These are phyloP conservation scores for Clupea harengus DNA, from an alignment of 2,113 vertebrate genomes.

Conservation along the genomic window DNA sequence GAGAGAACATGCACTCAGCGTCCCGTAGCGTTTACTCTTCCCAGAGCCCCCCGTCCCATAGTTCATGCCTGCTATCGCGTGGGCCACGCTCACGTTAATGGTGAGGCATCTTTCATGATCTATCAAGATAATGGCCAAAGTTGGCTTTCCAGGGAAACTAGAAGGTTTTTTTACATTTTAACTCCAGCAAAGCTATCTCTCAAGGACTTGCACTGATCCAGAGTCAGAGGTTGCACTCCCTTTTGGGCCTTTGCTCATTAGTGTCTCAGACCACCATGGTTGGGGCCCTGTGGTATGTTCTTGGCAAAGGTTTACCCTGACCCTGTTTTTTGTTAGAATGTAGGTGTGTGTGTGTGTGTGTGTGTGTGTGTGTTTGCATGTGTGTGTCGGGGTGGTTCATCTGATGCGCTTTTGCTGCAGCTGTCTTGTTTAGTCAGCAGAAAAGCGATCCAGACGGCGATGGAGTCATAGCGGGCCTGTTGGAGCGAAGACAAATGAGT, in stretches of 20 bases:
- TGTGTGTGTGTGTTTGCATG: not conserved
- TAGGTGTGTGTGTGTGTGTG: constrained; percentile 19
- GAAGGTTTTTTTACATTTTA: not conserved
- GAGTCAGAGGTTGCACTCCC: not conserved
- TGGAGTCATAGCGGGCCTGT: constrained; percentile 32
- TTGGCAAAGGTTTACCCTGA: not conserved
- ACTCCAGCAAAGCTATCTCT: not conserved
- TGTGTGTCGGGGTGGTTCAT: constrained; percentile 37
- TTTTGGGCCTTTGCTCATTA: not conserved
- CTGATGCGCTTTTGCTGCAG: not conserved
- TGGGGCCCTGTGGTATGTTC: constrained; percentile 1
- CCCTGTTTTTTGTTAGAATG: not conserved
- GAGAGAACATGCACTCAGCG: not conserved
- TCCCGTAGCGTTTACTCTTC: not conserved
- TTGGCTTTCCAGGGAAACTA: not conserved
- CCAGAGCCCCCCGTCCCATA: not conserved
- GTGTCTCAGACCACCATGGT: not conserved
- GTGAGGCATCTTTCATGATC: not conserved
- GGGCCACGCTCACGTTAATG: not conserved
- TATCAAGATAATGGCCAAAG: not conserved
- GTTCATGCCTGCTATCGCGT: not conserved
- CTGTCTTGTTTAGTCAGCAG: constrained; percentile 58
- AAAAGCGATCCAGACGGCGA: constrained; percentile 40
- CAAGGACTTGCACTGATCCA: not conserved
- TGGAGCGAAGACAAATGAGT: constrained; percentile 25